A percentile compares a stretch with the other conserved stretches of the same genome.
phyloP scores from a whole-genome alignment of 2,113 vertebrate species.

The Sinosuthora webbiana region DNA sequence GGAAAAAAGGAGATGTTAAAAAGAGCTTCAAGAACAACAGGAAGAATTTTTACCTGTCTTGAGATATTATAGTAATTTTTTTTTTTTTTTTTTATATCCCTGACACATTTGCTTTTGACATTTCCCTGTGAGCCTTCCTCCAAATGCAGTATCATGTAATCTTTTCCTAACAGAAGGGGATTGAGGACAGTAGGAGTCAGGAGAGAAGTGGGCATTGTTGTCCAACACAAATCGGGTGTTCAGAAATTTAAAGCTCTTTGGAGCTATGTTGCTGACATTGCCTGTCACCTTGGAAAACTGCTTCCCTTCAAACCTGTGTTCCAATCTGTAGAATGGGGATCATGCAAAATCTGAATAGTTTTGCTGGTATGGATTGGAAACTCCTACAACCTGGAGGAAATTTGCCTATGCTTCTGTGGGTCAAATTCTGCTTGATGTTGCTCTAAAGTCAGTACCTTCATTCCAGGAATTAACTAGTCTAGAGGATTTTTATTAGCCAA shows the following conservation, averaged over 20 bases:
- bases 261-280: not conserved
- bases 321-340: not conserved
- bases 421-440: not conserved
- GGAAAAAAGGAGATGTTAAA: conserved; percentile 5
- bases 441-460: not conserved
- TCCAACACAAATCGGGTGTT: not conserved
- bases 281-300: not conserved
- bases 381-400: not conserved
- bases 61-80: not conserved
- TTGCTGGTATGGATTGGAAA: not conserved
- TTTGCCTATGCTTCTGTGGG: not conserved
- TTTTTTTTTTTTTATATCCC: not conserved
- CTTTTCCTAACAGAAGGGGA: not conserved
- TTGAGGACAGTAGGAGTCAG: not conserved
- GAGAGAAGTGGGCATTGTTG: not conserved
- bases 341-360: not conserved
- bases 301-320: not conserved
- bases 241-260: not conserved
- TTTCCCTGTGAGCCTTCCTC: not conserved
- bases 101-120: conserved; percentile 4
- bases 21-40: conserved; percentile 24
- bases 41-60: not conserved
- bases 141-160: not conserved
- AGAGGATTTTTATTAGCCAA: not conserved
- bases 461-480: not conserved